phyloP scores from a whole-genome alignment of 2,797 vertebrate species.

The Rhinichthys osculus region DNA sequence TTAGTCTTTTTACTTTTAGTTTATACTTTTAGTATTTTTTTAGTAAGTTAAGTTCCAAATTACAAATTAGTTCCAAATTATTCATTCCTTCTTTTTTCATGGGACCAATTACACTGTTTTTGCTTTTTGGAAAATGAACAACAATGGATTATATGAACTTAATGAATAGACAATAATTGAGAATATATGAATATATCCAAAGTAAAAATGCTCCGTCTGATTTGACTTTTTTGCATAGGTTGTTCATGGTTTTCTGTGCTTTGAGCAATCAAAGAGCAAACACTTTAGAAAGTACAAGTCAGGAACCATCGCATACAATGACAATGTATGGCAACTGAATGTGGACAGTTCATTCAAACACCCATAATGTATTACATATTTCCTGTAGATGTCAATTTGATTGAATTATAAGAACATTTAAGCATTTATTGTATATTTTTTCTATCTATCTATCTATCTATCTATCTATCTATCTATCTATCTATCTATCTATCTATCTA shows the following conservation, averaged over 20 bases:
- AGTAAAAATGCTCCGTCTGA: background rate
- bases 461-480: too few species aligned
- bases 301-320: background rate
- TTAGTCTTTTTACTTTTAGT: background rate
- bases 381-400: background rate
- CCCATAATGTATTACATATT: background rate
- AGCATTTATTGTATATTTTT: too few species aligned
- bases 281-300: background rate
- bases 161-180: background rate
- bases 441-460: too few species aligned
- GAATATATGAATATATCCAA: background rate
- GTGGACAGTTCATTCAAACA: background rate
- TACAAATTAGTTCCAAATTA: too few species aligned
- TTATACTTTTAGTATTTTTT: background rate
- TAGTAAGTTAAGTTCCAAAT: too few species aligned
- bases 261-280: background rate
- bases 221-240: slow-evolving; percentile 1
- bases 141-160: background rate
- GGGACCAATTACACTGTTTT: background rate
- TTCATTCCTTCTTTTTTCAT: background rate
- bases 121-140: background rate
- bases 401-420: background rate
- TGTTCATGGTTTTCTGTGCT: background rate
- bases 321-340: background rate
- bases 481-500: too few species aligned